These are phyloP conservation scores for Spodoptera frugiperda DNA, from an alignment of 1,140 invertebrate species.

Conservation along the genomic window DNA sequence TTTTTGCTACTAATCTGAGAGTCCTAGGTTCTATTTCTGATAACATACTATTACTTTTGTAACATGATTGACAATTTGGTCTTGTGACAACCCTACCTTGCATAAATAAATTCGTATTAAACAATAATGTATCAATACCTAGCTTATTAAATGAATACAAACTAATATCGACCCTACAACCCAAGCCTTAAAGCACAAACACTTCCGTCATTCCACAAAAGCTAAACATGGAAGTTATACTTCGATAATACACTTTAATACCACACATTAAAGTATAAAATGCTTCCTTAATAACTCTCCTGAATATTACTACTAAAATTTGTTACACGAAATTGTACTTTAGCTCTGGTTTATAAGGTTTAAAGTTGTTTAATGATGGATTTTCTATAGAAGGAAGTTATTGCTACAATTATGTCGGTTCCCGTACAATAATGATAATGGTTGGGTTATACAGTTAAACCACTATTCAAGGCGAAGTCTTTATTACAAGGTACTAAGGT, in stretches of 20 bases:
- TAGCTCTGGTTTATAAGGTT: background rate
- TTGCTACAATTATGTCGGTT: conserved; percentile 15
- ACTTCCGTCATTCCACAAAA: background rate
- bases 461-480: no score
- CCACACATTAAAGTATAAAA: conserved; percentile 5
- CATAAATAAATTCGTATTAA: background rate
- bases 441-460: background rate
- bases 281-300: conserved; percentile 13
- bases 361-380: background rate
- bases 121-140: no score
- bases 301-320: background rate
- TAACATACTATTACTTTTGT: no score
- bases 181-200: background rate
- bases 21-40: no score
- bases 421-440: conserved; percentile 2
- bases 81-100: no score
- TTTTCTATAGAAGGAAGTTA: conserved; percentile 23
- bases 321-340: background rate
- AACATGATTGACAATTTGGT: no score
- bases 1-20: no score
- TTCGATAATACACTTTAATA: conserved; percentile 23
- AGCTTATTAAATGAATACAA: no score
- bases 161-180: background rate
- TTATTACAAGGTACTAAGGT: no score
- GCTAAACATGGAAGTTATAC: background rate